Conservation (phyloP, 2,888 invertebrate genomes). For the Operophtera brumata region DNA sequence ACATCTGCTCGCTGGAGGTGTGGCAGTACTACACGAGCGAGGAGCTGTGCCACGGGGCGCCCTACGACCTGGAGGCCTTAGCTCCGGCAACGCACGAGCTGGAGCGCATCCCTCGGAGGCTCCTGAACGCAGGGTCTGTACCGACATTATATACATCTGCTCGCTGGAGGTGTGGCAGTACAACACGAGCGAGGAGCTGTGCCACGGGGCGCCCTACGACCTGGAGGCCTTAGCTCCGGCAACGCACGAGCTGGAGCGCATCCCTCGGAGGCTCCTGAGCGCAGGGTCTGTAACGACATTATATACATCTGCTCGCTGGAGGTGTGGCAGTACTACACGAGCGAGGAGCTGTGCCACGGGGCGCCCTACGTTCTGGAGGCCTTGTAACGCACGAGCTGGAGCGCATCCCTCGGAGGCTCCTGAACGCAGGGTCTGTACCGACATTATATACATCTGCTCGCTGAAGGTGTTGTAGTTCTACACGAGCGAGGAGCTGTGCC, state of each 20-base stretch:
- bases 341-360: constrained; percentile 94
- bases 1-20: constrained; percentile 90
- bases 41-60: constrained; percentile 93
- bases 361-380: constrained; percentile 94
- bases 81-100: constrained; percentile 84
- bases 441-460: constrained; percentile 89
- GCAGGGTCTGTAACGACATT: constrained; percentile 83
- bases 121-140: constrained; percentile 84
- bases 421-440: constrained; percentile 84
- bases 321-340: constrained; percentile 97
- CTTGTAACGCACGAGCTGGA: constrained; percentile 82
- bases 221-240: constrained; percentile 87
- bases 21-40: constrained; percentile 98
- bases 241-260: constrained; percentile 83
- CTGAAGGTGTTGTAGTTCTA: constrained; percentile 97
- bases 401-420: constrained; percentile 80
- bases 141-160: constrained; percentile 81
- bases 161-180: constrained; percentile 96
- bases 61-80: constrained; percentile 91
- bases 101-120: constrained; percentile 80
- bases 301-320: constrained; percentile 91
- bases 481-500: constrained; percentile 93
- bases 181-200: constrained; percentile 94
- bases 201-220: constrained; percentile 95
- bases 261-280: constrained; percentile 81